phyloP scores from a whole-genome alignment of 2,113 vertebrate species.

The Anhinga anhinga region DNA sequence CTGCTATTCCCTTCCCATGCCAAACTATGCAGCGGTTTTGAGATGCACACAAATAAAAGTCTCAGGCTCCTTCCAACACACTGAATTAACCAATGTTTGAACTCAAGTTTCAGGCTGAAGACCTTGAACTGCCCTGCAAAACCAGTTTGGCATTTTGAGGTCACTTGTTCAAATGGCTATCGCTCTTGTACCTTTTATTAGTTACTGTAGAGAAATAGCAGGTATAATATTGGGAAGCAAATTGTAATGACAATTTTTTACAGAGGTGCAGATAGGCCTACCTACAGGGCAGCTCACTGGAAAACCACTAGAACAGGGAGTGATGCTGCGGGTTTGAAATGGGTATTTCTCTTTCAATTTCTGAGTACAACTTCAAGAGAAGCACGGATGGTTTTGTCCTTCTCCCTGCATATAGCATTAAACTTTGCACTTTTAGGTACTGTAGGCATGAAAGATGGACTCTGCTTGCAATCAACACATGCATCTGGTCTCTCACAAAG shows the following conservation, averaged over 20 bases:
- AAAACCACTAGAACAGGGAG: not conserved
- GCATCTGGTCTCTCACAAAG: not conserved
- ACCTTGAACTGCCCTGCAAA: not conserved
- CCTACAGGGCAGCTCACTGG: not conserved
- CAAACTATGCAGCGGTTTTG: conserved; percentile 15
- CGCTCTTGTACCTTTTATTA: not conserved
- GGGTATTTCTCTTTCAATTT: not conserved
- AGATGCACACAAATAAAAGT: conserved; percentile 35
- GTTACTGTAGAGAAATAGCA: not conserved
- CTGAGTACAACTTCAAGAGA: not conserved
- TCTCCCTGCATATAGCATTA: not conserved
- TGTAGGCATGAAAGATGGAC: not conserved
- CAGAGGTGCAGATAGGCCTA: not conserved
- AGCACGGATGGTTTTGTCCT: not conserved
- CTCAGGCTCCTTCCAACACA: not conserved
- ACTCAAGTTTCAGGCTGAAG: not conserved
- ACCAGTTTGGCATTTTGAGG: not conserved
- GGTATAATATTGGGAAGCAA: not conserved
- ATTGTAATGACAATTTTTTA: not conserved
- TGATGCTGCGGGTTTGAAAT: not conserved
- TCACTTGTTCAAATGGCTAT: not conserved
- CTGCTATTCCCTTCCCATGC: not conserved
- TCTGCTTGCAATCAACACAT: not conserved
- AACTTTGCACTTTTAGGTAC: not conserved
- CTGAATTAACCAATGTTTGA: not conserved